phyloP scores from a whole-genome alignment of 2,113 vertebrate species.

The Crotalus horridus region DNA sequence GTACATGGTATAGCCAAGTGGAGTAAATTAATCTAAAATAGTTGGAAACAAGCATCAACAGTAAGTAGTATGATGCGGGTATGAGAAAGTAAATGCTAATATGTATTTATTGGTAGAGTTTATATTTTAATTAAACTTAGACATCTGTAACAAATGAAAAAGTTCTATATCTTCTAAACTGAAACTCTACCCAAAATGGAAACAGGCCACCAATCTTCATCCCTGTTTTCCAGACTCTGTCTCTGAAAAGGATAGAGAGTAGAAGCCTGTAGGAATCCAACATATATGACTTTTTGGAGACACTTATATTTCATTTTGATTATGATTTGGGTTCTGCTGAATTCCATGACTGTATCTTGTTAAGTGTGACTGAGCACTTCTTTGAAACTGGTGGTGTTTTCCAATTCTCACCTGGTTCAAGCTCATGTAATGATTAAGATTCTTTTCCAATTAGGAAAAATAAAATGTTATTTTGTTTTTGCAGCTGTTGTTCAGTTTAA shows the following conservation, averaged over 20 bases:
- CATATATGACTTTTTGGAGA: neutral
- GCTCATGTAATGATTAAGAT: neutral
- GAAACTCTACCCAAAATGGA: neutral
- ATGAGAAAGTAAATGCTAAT: neutral
- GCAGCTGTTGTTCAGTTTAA: neutral
- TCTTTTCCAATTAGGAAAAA: neutral
- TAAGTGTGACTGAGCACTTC: neutral
- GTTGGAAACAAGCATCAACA: neutral
- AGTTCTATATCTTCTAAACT: neutral
- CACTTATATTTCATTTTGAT: neutral
- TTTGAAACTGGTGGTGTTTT: neutral
- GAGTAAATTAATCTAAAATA: neutral
- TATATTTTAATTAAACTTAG: neutral
- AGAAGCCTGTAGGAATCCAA: neutral
- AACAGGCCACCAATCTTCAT: neutral
- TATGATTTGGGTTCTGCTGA: neutral
- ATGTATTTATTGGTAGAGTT: neutral
- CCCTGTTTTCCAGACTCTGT: no score
- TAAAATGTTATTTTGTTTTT: neutral
- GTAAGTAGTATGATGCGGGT: neutral
- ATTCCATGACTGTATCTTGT: neutral
- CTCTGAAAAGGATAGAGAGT: neutral
- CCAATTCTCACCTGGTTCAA: neutral
- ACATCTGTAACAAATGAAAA: neutral
- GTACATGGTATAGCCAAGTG: neutral